A percentile compares a stretch with the other conserved stretches of the same genome.
Evolutionary conservation across 2,888 invertebrate genomes (phyloP).

Genomic region (Zhuqinia jingwanae): DNA sequence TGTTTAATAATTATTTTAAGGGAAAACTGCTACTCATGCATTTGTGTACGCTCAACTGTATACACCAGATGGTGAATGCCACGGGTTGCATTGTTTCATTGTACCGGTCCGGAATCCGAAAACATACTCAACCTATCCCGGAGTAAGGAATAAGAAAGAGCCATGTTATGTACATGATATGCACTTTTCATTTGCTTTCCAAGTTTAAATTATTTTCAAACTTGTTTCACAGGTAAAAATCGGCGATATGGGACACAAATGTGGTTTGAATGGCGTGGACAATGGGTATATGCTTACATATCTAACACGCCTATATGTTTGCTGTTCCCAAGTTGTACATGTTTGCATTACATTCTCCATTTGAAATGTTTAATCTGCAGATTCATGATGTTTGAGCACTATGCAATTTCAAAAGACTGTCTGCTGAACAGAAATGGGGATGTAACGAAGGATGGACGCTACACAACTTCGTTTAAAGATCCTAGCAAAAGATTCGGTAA

Average conservation of each 20-base stretch:
- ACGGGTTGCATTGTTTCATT: conserved; percentile 94
- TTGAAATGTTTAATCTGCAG: conserved; percentile 13
- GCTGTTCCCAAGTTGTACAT: conserved; percentile 5
- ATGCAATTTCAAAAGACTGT: conserved; percentile 92
- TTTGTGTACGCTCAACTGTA: conserved; percentile 94
- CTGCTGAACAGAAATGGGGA: conserved; percentile 94
- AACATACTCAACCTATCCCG: conserved; percentile 89
- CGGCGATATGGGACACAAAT: conserved; percentile 93
- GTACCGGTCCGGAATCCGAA: conserved; percentile 91
- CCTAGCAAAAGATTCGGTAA: conserved; percentile 90
- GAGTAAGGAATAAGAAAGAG: conserved; percentile 82
- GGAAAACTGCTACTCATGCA: conserved; percentile 90
- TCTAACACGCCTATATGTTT: not conserved
- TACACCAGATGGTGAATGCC: conserved; percentile 88
- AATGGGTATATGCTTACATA: conserved; percentile 86
- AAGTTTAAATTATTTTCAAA: not conserved
- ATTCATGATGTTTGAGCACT: conserved; percentile 90
- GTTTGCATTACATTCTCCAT: no score
- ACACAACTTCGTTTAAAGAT: conserved; percentile 94
- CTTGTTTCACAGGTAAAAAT: conserved; percentile 80
- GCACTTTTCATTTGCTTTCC: not conserved
- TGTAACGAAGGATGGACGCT: conserved; percentile 90
- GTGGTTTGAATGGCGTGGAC: conserved; percentile 94
- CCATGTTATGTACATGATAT: not conserved
- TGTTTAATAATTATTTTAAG: no score